Percentiles rank a stretch among this genome's conserved stretches.
These are phyloP conservation scores for Mergus octosetaceus DNA, from an alignment of 2,797 vertebrate species.

Conservation along the genomic window DNA sequence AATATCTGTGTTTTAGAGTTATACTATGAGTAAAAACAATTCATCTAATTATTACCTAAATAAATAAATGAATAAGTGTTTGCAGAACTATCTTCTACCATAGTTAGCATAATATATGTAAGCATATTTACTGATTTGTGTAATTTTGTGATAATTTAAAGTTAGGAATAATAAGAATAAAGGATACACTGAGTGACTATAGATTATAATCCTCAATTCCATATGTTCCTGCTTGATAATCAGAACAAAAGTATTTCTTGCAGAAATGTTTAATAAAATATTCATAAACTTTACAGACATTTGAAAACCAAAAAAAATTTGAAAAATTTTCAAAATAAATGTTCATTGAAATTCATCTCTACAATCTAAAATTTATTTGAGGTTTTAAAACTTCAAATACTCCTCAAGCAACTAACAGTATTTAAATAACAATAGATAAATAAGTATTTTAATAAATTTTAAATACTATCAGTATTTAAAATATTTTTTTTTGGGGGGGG, in stretches of 20 bases:
- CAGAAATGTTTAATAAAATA: not conserved
- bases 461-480: too few species aligned
- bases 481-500: too few species aligned
- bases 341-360: not conserved
- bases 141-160: not conserved
- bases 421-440: not conserved
- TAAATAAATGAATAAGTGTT: not conserved
- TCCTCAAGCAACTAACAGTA: not conserved
- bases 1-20: not conserved
- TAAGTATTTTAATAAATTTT: too few species aligned
- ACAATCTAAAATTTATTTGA: not conserved
- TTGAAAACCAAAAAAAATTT: not conserved
- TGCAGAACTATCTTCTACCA: not conserved
- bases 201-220: not conserved
- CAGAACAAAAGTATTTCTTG: not conserved
- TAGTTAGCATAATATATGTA: not conserved
- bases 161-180: not conserved
- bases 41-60: not conserved
- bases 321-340: not conserved
- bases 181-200: not conserved
- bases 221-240: not conserved
- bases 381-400: not conserved
- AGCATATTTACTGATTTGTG: not conserved
- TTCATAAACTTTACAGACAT: not conserved
- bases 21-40: not conserved